phyloP scores from a whole-genome alignment of 2,888 invertebrate genomes.

The Athripsodes cinereus region DNA sequence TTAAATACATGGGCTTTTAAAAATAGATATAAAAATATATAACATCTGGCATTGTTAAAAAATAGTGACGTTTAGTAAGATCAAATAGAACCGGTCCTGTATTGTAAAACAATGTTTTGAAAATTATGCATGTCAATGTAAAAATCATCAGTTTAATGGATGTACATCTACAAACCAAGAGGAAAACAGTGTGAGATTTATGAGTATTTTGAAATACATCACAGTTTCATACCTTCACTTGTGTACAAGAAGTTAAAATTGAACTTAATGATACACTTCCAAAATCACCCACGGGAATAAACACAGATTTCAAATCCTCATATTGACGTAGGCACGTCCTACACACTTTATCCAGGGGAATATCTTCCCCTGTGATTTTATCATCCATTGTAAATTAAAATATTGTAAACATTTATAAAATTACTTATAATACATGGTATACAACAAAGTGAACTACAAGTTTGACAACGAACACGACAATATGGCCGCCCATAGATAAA shows the following conservation, averaged over 20 bases:
- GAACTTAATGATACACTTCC: constrained; percentile 26
- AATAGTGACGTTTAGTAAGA: too few species aligned
- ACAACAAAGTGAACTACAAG: not conserved
- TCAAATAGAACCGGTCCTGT: not conserved
- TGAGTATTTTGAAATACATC: not conserved
- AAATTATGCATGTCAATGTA: not conserved
- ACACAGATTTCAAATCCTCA: constrained; percentile 35
- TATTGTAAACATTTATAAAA: not conserved
- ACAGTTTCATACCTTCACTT: constrained; percentile 15
- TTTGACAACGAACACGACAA: constrained; percentile 1
- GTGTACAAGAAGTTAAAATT: constrained; percentile 20
- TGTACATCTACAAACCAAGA: too few species aligned
- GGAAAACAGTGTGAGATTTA: too few species aligned
- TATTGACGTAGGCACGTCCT: constrained; percentile 10
- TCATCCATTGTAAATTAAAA: constrained; percentile 4
- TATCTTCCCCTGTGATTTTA: constrained; percentile 3
- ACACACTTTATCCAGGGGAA: constrained; percentile 15
- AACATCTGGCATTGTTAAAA: too few species aligned
- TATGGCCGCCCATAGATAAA: not conserved
- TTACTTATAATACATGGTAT: not conserved
- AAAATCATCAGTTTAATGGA: too few species aligned
- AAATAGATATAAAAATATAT: not conserved
- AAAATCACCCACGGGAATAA: constrained; percentile 29
- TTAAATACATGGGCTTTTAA: too few species aligned
- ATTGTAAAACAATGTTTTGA: not conserved